These are phyloP conservation scores for Antechinus flavipes DNA, from an alignment of 2,113 vertebrate genomes.

Conservation along the genomic window DNA sequence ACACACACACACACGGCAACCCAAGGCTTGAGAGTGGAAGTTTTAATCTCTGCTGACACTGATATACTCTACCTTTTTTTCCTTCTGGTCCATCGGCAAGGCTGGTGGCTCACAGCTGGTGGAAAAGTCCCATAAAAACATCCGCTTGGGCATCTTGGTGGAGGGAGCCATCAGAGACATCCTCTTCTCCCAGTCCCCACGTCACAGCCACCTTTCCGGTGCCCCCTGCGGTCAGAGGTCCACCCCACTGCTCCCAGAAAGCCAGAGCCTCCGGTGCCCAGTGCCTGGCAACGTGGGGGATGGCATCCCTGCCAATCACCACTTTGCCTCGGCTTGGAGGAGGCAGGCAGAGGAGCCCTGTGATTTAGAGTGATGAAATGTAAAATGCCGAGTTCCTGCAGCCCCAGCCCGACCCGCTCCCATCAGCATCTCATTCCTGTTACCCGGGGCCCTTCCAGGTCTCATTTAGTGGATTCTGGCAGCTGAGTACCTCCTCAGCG, in stretches of 20 bases:
- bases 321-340: slow-evolving; percentile 27
- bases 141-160: neutral
- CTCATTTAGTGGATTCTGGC: slow-evolving; percentile 54
- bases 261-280: neutral
- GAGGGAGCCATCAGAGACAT: neutral
- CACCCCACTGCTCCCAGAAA: neutral
- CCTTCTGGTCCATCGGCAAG: neutral
- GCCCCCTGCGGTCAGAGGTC: neutral
- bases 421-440: slow-evolving; percentile 50
- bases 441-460: slow-evolving; percentile 22
- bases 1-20: neutral
- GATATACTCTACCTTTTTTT: neutral
- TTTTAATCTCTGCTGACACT: neutral
- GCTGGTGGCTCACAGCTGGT: neutral
- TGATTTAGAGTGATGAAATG: slow-evolving; percentile 64
- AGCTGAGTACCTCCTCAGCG: neutral
- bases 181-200: neutral
- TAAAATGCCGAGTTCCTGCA: slow-evolving; percentile 36
- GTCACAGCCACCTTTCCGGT: slow-evolving; percentile 16
- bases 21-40: neutral
- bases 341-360: neutral
- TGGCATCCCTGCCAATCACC: slow-evolving; percentile 43
- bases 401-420: neutral
- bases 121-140: neutral
- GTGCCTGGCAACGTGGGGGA: neutral